Evolutionary conservation across 64 coral and sea anemone genomes (phyloP).

Genomic region (Pachyseris speciosa): DNA sequence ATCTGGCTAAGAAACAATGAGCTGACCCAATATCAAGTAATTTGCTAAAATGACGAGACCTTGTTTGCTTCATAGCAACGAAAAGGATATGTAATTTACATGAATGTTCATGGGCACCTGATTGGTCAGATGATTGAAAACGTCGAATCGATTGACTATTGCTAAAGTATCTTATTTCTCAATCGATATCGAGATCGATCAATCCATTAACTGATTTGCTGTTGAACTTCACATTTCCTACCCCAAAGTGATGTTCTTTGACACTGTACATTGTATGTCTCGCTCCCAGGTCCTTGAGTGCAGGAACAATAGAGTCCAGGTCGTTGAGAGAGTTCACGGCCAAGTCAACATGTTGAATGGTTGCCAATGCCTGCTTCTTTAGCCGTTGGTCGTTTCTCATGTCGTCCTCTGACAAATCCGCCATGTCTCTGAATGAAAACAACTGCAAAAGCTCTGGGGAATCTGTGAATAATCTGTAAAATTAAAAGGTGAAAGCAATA

Average conservation of each 20-base stretch:
- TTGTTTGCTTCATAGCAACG: no score
- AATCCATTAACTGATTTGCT: no score
- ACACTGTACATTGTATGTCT: slow-evolving; percentile 57
- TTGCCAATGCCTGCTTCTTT: background rate
- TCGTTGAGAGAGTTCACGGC: slow-evolving; percentile 45
- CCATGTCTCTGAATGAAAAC: slow-evolving; percentile 58
- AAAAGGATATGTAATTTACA: no score
- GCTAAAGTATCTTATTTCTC: no score
- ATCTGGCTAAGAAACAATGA: no score
- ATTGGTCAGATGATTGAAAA: no score
- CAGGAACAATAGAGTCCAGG: slow-evolving; percentile 30
- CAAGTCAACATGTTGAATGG: slow-evolving; percentile 42
- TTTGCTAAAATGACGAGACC: no score
- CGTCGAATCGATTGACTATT: no score
- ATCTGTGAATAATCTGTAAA: slow-evolving; percentile 24
- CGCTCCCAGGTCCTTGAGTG: slow-evolving; percentile 42
- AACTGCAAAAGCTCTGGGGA: slow-evolving; percentile 19
- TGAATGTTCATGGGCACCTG: no score
- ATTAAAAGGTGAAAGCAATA: background rate
- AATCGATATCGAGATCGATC: no score
- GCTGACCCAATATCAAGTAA: no score
- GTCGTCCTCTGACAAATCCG: slow-evolving; percentile 1
- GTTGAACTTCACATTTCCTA: background rate
- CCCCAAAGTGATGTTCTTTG: slow-evolving; percentile 50
- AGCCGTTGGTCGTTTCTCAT: slow-evolving; percentile 34